A percentile compares a stretch with the other conserved stretches of the same genome.
phyloP scores from a whole-genome alignment of 1,140 invertebrate species.

The Eufriesea mexicana region DNA sequence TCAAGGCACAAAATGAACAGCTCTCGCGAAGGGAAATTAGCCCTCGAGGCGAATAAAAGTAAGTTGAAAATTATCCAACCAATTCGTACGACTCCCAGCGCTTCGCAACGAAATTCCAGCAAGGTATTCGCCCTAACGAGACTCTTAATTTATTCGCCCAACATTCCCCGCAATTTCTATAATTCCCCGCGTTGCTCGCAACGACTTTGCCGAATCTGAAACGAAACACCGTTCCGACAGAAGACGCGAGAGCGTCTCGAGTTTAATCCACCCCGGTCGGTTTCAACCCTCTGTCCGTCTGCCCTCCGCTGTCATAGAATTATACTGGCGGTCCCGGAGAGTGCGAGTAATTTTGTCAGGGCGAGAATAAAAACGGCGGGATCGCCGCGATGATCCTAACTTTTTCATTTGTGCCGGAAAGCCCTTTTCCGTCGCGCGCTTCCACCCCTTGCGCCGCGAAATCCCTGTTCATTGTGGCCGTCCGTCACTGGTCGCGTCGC shows the following conservation, averaged over 20 bases:
- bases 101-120: neutral
- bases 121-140: too few relatives aligned
- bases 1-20: neutral
- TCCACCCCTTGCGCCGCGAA: conserved; percentile 16
- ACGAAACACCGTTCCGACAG: neutral
- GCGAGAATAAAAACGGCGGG: conserved; percentile 39
- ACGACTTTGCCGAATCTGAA: neutral
- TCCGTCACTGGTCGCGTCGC: conserved; percentile 16
- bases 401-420: conserved; percentile 46
- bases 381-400: conserved; percentile 50
- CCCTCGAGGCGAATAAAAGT: too few relatives aligned
- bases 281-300: conserved; percentile 1
- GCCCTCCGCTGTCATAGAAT: conserved; percentile 31
- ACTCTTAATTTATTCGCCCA: neutral
- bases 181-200: neutral
- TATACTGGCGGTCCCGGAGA: conserved; percentile 9
- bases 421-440: neutral
- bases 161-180: neutral
- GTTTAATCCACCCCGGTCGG: conserved; percentile 35
- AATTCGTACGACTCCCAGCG: too few relatives aligned
- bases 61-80: too few relatives aligned
- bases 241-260: conserved; percentile 24
- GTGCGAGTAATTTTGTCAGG: conserved; percentile 42
- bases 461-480: conserved; percentile 39
- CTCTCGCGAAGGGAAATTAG: neutral